A percentile compares a stretch with the other conserved stretches of the same genome.
These are phyloP conservation scores for Hybos culiciformis DNA, from an alignment of 2,888 invertebrate species.

Conservation along the genomic window DNA sequence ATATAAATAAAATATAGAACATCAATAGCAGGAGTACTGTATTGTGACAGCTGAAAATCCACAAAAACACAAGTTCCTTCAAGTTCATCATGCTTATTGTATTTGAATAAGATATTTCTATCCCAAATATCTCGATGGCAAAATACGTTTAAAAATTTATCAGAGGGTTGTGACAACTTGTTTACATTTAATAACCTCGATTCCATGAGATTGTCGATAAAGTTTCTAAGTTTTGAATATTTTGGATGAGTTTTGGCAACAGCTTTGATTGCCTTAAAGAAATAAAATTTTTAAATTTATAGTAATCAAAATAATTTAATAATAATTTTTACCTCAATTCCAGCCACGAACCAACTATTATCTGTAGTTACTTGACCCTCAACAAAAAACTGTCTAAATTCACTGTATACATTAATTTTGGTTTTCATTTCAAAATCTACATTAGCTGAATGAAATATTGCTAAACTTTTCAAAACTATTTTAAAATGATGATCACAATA, in stretches of 20 bases:
- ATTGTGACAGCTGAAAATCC: conserved; percentile 43
- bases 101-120: conserved; percentile 30
- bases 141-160: conserved; percentile 34
- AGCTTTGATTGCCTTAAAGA: conserved; percentile 20
- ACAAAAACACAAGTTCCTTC: conserved; percentile 37
- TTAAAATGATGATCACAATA: conserved; percentile 19
- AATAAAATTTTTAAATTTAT: background rate
- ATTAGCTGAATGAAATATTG: conserved; percentile 24
- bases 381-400: conserved; percentile 16
- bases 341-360: conserved; percentile 24
- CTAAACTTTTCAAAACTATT: conserved; percentile 20
- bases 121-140: conserved; percentile 35
- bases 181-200: conserved; percentile 18
- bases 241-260: conserved; percentile 23
- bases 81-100: conserved; percentile 23
- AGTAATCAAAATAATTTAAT: background rate
- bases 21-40: conserved; percentile 42
- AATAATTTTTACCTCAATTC: conserved; percentile 19
- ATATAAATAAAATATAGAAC: conserved; percentile 37
- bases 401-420: conserved; percentile 19
- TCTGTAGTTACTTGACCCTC: conserved; percentile 19
- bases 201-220: conserved; percentile 21
- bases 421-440: conserved; percentile 25
- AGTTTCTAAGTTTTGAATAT: conserved; percentile 17
- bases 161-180: conserved; percentile 22